These are phyloP conservation scores for Eurypyga helias DNA, from an alignment of 2,113 vertebrate species.

Conservation along the genomic window DNA sequence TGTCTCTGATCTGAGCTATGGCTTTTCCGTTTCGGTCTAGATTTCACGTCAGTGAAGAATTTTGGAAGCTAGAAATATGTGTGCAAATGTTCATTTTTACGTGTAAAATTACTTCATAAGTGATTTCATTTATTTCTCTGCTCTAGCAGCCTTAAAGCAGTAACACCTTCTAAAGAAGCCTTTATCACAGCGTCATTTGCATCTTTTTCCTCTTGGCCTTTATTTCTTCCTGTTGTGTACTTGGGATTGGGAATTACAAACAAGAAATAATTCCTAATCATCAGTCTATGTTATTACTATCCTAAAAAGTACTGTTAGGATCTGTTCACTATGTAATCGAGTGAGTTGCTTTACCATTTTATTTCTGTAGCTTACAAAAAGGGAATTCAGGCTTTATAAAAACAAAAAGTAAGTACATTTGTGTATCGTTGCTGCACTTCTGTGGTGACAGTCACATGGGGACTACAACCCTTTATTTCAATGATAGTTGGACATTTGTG, in stretches of 20 bases:
- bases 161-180: background rate
- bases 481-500: background rate
- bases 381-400: background rate
- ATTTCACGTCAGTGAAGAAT: background rate
- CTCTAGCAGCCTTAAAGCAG: background rate
- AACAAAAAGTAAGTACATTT: background rate
- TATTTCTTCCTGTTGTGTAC: background rate
- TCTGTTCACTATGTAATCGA: background rate
- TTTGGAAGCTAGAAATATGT: background rate
- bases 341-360: background rate
- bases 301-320: background rate
- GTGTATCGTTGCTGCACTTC: background rate
- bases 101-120: background rate
- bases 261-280: background rate
- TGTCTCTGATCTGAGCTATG: background rate
- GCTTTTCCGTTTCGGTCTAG: background rate
- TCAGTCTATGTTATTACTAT: background rate
- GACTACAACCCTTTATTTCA: background rate
- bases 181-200: background rate
- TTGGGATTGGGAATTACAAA: background rate
- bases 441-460: background rate
- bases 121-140: background rate
- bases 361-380: background rate
- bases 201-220: background rate
- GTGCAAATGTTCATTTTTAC: background rate